These are phyloP conservation scores for Coregonus clupeaformis DNA, from an alignment of 2,113 vertebrate genomes.

Conservation along the genomic window DNA sequence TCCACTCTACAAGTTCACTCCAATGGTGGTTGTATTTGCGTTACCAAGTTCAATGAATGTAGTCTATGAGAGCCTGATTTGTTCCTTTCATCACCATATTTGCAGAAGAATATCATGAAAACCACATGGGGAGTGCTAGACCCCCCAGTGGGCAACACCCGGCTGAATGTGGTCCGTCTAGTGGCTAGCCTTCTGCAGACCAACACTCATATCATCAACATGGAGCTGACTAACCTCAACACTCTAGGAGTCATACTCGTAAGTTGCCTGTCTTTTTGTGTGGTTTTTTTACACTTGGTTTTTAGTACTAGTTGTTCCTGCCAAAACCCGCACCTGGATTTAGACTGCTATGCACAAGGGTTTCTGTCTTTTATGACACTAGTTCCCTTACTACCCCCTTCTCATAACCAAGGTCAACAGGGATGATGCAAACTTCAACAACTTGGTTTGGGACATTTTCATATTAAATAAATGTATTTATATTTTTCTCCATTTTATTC, in stretches of 20 bases:
- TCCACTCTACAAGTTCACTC: neutral
- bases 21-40: neutral
- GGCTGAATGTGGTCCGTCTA: conserved; percentile 91
- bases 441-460: neutral
- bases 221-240: conserved; percentile 93
- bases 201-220: conserved; percentile 88
- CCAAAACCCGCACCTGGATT: too few relatives aligned
- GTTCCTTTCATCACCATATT: conserved; percentile 9
- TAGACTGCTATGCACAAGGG: too few relatives aligned
- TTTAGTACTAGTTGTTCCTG: too few relatives aligned
- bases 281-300: too few relatives aligned
- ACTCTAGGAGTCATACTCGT: conserved; percentile 95
- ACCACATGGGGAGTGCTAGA: conserved; percentile 96
- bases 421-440: neutral
- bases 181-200: conserved; percentile 93
- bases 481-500: conserved; percentile 29
- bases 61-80: too few relatives aligned
- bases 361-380: neutral
- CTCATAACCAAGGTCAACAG: too few relatives aligned
- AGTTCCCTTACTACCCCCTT: too few relatives aligned
- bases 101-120: conserved; percentile 91
- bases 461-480: neutral
- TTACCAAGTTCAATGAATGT: neutral
- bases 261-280: conserved; percentile 53
- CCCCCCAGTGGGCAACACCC: conserved; percentile 95